Evolutionary conservation across 2,113 vertebrate genomes (phyloP).

Genomic region (Cephalopterus ornatus): DNA sequence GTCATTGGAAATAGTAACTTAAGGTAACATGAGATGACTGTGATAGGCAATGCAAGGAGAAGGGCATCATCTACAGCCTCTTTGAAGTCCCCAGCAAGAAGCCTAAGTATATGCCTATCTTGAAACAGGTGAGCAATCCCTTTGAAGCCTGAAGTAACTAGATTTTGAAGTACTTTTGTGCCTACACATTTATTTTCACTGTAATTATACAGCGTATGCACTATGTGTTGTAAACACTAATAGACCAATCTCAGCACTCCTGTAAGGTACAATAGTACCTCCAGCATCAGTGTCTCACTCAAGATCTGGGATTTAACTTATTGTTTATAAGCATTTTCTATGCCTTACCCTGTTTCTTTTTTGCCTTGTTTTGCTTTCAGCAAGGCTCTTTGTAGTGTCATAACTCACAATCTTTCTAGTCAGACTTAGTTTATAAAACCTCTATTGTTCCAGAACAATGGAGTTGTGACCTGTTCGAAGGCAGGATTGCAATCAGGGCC

Average conservation of each 20-base stretch:
- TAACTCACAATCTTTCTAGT: conserved; percentile 37
- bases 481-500: conserved; percentile 4
- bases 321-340: not conserved
- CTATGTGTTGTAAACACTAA: not conserved
- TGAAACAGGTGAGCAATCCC: not conserved
- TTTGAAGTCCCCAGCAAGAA: not conserved
- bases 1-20: not conserved
- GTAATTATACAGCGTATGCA: not conserved
- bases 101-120: not conserved
- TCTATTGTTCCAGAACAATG: conserved; percentile 54
- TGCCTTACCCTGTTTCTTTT: not conserved
- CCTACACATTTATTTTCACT: not conserved
- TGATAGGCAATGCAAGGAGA: not conserved
- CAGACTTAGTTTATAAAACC: conserved; percentile 52
- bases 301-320: not conserved
- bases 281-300: not conserved
- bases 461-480: conserved; percentile 7
- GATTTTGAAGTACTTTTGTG: not conserved
- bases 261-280: not conserved
- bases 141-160: conserved; percentile 1
- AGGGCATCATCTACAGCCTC: not conserved
- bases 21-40: not conserved
- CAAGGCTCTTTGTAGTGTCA: not conserved
- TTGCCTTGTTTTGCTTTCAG: conserved; percentile 24
- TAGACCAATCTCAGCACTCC: not conserved